Percentiles rank a stretch among this genome's conserved stretches.
Conservation (phyloP, 2,113 vertebrate species). For the Argyrosomus japonicus region DNA sequence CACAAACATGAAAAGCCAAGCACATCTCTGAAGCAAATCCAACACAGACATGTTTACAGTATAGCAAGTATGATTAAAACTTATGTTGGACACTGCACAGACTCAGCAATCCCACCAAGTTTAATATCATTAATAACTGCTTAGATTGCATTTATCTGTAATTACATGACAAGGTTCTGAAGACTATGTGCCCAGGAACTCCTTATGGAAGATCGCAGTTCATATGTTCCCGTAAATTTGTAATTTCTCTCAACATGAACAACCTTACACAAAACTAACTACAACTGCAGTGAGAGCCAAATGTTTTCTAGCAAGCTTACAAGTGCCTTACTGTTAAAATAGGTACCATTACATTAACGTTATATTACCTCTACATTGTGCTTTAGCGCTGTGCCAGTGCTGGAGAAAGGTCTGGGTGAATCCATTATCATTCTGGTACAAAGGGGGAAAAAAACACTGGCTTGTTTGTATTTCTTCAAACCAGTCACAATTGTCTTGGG, state of each 20-base stretch:
- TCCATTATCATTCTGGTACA: too few species aligned
- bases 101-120: neutral
- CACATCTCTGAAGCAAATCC: slow-evolving; percentile 1
- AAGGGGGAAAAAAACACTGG: too few species aligned
- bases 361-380: too few species aligned
- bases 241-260: neutral
- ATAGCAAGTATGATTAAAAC: neutral
- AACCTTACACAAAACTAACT: neutral
- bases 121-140: neutral
- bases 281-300: neutral
- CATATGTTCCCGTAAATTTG: slow-evolving; percentile 1
- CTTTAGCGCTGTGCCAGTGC: too few species aligned
- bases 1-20: slow-evolving; percentile 17
- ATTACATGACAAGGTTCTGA: neutral
- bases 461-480: too few species aligned
- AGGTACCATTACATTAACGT: neutral
- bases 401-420: too few species aligned
- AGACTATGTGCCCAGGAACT: neutral
- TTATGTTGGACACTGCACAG: neutral
- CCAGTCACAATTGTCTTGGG: too few species aligned
- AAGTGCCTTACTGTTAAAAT: neutral
- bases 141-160: neutral
- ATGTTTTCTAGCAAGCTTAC: neutral
- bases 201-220: neutral
- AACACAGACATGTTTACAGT: slow-evolving; percentile 16